Base-by-base conservation (phyloP, 1,140 invertebrate genomes). In the Metopolophium dirhodum region DNA sequence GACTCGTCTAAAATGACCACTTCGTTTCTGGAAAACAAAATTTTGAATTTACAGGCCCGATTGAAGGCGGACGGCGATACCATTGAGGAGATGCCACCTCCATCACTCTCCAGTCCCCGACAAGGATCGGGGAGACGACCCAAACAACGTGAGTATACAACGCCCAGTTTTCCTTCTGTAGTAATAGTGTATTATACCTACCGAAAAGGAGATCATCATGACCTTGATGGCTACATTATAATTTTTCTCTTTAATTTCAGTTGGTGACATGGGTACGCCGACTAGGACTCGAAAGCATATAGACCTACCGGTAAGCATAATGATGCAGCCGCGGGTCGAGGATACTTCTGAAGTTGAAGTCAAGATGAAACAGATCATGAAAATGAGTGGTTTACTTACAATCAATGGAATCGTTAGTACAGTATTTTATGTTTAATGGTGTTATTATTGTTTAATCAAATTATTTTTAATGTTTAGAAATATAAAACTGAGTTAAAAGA, bases 401-500 rank as follows among this genome's bases (percentile, higher is more conserved):
- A 97, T 99, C 93, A 96, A 98, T 94, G 97, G 97, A 77, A 95
- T 95, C 94, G 96, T 96, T 95, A 93, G 92, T 94, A 91, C 77
- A 91, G 93, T 90, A 86, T 91, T 83, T 93, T 93, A n/a, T 54
- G 45, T 83, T 54, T 83, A 90, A 83, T 61, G 51, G n/a, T 37
- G 22, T 77, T 26, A 45, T 9, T 68, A 18, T 35, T 77, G 14
- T 77, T 51, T 88, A n/a, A 88, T 51, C 22, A 85, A 77, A 94
- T 93, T 94, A 54, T 93, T 93, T 94, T 93, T 94, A 54, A 91
- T 94, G 0, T 61, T 90, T 86, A 97, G 94, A 96, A 97, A 94
- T 98, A 98, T 96, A 96, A 97, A 54, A 98, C 98, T n/a, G 97
- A 97, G 94, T 97, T 98, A 94, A 97, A 97, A 94, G 98, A 99